A percentile compares a stretch with the other conserved stretches of the same genome.
phyloP scores from a whole-genome alignment of 2,888 invertebrate genomes.

The Chalcosyrphus nemorum region DNA sequence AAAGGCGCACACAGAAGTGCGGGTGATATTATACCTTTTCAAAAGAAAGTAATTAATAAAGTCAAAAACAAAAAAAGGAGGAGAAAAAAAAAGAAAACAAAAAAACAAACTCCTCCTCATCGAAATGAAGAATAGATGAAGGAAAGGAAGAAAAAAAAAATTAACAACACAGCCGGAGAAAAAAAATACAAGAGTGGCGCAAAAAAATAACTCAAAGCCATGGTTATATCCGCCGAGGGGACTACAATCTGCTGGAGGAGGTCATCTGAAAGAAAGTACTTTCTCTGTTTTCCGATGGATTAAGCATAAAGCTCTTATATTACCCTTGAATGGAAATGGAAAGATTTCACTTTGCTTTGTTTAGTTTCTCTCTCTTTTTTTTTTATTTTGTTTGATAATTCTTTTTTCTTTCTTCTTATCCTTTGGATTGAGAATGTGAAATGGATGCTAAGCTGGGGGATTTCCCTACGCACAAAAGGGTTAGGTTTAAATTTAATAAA shows the following conservation, averaged over 20 bases:
- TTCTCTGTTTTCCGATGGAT: constrained; percentile 72
- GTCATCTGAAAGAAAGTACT: constrained; percentile 72
- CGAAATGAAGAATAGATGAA: constrained; percentile 1
- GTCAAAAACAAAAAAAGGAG: constrained; percentile 7
- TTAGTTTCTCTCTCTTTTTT: constrained; percentile 49
- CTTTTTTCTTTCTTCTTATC: constrained; percentile 20
- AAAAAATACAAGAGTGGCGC: constrained; percentile 11
- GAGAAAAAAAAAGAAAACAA: background rate
- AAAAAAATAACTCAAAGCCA: constrained; percentile 41
- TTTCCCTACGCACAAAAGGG: background rate
- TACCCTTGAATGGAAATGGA: constrained; percentile 71
- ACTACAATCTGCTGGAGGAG: constrained; percentile 68
- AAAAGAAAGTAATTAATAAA: constrained; percentile 70
- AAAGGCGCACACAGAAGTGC: constrained; percentile 36
- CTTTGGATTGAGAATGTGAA: constrained; percentile 32
- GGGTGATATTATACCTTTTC: constrained; percentile 51
- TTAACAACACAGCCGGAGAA: constrained; percentile 17
- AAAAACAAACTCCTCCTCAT: constrained; percentile 6
- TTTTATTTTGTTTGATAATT: constrained; percentile 54
- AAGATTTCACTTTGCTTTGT: constrained; percentile 68
- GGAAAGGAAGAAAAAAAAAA: constrained; percentile 6
- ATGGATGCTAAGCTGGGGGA: constrained; percentile 1
- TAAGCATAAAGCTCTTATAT: constrained; percentile 71
- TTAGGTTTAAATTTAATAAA: background rate
- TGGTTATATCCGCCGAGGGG: constrained; percentile 30